Conservation (phyloP, 1,140 invertebrate species). For the Dreissena rostriformis region DNA sequence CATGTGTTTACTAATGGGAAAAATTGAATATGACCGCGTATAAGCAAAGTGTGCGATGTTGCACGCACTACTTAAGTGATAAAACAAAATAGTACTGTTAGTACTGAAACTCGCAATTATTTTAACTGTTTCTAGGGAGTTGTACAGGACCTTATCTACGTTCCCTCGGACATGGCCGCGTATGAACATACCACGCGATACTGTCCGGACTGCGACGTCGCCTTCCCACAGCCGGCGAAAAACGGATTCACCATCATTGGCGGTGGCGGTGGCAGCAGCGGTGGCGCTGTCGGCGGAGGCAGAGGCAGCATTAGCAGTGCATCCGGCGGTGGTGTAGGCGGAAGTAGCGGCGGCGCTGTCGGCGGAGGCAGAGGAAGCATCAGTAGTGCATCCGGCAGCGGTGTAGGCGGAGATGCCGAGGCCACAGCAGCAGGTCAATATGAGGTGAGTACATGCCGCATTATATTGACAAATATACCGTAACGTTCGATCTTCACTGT, state of each 20-base stretch:
- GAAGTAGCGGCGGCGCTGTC: background rate
- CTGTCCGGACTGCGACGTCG: slow-evolving; percentile 32
- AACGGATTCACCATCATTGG: background rate
- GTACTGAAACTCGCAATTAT: too few species aligned
- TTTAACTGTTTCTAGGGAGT: slow-evolving; percentile 28
- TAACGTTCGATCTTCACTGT: background rate
- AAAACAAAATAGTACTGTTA: too few species aligned
- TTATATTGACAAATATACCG: background rate
- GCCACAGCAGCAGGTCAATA: background rate
- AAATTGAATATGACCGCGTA: too few species aligned
- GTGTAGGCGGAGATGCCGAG: background rate
- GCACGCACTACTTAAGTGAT: too few species aligned
- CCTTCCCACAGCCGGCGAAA: slow-evolving; percentile 8
- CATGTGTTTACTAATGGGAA: too few species aligned
- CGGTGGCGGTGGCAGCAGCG: background rate
- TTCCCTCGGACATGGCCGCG: slow-evolving; percentile 34
- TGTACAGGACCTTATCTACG: slow-evolving; percentile 43
- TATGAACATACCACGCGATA: slow-evolving; percentile 21
- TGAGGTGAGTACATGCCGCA: background rate
- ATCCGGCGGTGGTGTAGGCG: background rate
- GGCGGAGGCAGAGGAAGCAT: background rate
- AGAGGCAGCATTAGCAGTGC: background rate
- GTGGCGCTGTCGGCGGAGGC: background rate
- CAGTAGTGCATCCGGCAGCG: background rate
- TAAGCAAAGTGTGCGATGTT: too few species aligned